Conservation (phyloP, 92 coral and sea anemone genomes). For the Zoanthus solanderi region DNA sequence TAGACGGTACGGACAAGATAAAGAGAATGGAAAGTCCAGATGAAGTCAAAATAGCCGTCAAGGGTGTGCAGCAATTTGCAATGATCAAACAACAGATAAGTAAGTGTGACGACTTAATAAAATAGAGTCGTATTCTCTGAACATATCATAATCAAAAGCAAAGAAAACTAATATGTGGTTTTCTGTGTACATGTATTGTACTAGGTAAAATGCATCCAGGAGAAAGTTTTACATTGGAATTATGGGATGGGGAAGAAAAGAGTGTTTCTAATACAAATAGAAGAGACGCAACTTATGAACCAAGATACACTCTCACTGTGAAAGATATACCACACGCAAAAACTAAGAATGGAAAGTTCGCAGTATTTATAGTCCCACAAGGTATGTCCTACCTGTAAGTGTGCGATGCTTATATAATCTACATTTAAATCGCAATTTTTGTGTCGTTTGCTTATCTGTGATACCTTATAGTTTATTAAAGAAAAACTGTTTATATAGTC, state of each 20-base stretch:
- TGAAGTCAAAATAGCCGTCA: constrained; percentile 68
- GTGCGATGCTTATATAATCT: not conserved
- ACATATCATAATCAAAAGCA: not conserved
- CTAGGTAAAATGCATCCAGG: constrained; percentile 51
- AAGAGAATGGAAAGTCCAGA: constrained; percentile 62
- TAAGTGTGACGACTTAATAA: constrained; percentile 2
- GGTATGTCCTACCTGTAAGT: constrained; percentile 46
- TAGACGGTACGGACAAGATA: constrained; percentile 74
- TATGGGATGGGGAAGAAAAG: constrained; percentile 64
- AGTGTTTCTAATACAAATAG: not conserved
- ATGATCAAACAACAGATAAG: constrained; percentile 74
- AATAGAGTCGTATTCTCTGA: not conserved
- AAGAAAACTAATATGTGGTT: not conserved
- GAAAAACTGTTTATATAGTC: not conserved
- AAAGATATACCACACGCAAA: constrained; percentile 69
- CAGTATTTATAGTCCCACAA: constrained; percentile 97
- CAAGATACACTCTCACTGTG: constrained; percentile 79
- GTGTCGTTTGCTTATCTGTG: too few relatives aligned
- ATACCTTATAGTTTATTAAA: too few relatives aligned
- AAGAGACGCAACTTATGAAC: constrained; percentile 30
- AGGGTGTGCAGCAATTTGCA: constrained; percentile 78
- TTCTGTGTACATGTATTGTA: not conserved
- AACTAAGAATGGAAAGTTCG: constrained; percentile 82
- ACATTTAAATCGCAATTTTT: not conserved
- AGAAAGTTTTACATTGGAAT: constrained; percentile 60